A percentile compares a stretch with the other conserved stretches of the same genome.
Conservation (phyloP, 2,797 vertebrate genomes). For the Allobates femoralis region DNA sequence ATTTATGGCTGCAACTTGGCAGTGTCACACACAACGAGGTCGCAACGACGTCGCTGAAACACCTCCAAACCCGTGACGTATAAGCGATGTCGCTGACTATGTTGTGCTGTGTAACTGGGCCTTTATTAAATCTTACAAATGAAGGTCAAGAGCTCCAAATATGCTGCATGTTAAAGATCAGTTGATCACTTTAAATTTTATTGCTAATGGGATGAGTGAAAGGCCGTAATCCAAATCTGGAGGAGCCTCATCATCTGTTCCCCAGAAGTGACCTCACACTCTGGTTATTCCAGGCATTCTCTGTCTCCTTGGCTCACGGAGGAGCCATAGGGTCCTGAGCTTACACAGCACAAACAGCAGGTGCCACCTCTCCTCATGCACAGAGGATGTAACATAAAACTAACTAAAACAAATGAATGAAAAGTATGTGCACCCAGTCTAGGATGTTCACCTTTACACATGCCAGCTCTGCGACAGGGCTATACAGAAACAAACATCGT, state of each 20-base stretch:
- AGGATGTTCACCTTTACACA: neutral
- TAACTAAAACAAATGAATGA: neutral
- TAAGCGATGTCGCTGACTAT: no score
- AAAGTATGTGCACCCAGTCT: neutral
- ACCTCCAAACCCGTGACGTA: no score
- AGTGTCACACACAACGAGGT: no score
- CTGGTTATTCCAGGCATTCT: neutral
- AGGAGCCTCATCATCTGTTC: constrained; percentile 23
- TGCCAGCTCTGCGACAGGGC: neutral
- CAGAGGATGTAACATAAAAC: neutral
- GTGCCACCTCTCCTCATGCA: neutral
- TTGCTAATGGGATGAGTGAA: constrained; percentile 20
- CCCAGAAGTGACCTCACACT: constrained; percentile 18
- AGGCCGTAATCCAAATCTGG: constrained; percentile 27
- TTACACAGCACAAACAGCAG: neutral
- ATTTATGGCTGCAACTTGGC: no score
- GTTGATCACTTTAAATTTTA: neutral
- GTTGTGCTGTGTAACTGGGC: neutral
- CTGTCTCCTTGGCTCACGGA: neutral
- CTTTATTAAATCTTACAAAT: neutral
- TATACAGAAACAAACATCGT: neutral
- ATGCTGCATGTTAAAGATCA: neutral
- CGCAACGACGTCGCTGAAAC: no score
- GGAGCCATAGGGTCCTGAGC: neutral
- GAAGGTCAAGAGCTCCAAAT: constrained; percentile 3